Percentiles rank a stretch among this genome's conserved stretches.
phyloP scores from a whole-genome alignment of 2,888 invertebrate species.

The Acrocyrtus sp. region DNA sequence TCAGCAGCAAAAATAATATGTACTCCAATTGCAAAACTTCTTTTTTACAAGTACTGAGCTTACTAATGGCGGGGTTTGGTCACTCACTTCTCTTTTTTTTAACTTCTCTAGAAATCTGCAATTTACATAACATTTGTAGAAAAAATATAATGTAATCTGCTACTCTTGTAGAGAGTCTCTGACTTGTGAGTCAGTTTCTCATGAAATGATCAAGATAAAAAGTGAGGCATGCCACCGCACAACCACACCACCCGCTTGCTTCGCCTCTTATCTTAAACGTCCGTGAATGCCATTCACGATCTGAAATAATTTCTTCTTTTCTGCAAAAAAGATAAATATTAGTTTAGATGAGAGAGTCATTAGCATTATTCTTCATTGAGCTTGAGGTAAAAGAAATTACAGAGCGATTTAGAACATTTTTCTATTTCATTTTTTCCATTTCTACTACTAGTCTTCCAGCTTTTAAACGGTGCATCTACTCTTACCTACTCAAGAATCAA shows the following conservation, averaged over 20 bases:
- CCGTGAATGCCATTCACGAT: constrained; percentile 16
- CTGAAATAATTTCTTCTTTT: background rate
- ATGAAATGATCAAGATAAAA: constrained; percentile 3
- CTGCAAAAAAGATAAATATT: constrained; percentile 22
- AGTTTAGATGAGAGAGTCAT: constrained; percentile 28
- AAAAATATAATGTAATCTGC: background rate
- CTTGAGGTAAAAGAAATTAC: constrained; percentile 12
- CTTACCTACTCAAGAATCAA: too few species aligned
- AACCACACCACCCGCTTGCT: constrained; percentile 12
- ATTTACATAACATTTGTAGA: constrained; percentile 32
- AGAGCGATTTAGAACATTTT: constrained; percentile 29
- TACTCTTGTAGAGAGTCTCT: too few species aligned
- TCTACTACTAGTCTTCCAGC: too few species aligned
- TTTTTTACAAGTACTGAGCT: too few species aligned
- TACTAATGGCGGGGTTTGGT: constrained; percentile 46
- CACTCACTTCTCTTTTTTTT: constrained; percentile 37
- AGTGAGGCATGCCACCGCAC: background rate
- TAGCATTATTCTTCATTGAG: constrained; percentile 2
- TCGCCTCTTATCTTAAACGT: constrained; percentile 10
- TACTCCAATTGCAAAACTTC: constrained; percentile 37
- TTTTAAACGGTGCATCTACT: too few species aligned
- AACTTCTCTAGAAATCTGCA: constrained; percentile 6
- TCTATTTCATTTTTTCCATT: background rate
- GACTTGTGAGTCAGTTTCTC: too few species aligned
- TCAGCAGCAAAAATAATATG: constrained; percentile 8